Evolutionary conservation across 1,140 invertebrate species (phyloP), one percentile per base, ranked within the genome.

Genomic region (Dendrolimus punctatus): DNA sequence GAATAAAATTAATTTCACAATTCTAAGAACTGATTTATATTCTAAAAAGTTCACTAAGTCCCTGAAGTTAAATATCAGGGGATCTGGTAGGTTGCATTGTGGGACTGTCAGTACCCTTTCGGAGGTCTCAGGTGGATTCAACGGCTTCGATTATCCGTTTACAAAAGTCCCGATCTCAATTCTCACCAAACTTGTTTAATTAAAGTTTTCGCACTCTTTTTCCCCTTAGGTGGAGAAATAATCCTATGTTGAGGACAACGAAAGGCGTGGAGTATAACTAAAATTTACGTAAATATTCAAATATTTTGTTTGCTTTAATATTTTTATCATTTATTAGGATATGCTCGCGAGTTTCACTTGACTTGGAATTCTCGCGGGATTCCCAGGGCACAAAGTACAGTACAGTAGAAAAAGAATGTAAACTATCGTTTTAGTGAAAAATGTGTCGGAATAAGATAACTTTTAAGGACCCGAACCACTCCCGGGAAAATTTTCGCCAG

Each of bases 151-250:
- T 82, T 84, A 82, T 80, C 69, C 77, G 73, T 78, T 84, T 79
- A 81, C 68, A 81, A 77, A 80, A 82, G 73, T 82, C 78, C 69
- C 56, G 62, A 53, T 63, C 74, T 71, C 79, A 63, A 82, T 84
- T 78, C 79, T 67, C 68, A 68, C 62, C 71, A 65, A 84, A 82
- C 77, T 84, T 84, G 77, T 84, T 84, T 84, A 84, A 84, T 84
- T 84, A 82, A 84, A 84, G 69, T 84, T 84, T 68, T 76, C 71
- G 70, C 80, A 84, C 79, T 78, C 80, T 84, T 84, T 81, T 83
- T 82, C 74, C 79, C 76, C 77, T 79, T 72, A 73, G 75, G 72
- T 69, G 73, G 64, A 68, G 68, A 75, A 78, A 80, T 84, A 81
- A 76, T 82, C 76, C 73, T 67, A 78, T 71, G 63, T 70, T 73